A percentile compares a stretch with the other conserved stretches of the same genome.
Conservation (phyloP, 2,113 vertebrate species). For the Rhineura floridana region DNA sequence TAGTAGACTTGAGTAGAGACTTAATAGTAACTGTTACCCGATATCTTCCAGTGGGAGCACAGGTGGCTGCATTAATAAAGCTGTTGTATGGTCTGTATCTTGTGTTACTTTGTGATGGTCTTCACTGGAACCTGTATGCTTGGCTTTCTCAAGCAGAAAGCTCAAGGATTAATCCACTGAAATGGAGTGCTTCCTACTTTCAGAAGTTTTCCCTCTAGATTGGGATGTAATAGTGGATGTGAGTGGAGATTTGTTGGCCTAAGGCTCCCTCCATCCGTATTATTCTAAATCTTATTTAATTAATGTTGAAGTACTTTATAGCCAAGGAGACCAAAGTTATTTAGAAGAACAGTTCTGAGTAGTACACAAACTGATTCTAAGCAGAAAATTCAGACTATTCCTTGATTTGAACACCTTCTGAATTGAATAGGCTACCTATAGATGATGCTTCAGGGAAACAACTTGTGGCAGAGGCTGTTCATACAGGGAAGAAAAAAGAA, state of each 20-base stretch:
- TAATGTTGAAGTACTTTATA: not conserved
- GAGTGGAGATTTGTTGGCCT: too few relatives aligned
- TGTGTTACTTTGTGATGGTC: not conserved
- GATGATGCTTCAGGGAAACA: conserved; percentile 92
- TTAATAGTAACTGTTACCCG: not conserved
- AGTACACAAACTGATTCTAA: not conserved
- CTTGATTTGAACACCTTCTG: conserved; percentile 39
- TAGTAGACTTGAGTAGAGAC: not conserved
- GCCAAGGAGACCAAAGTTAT: not conserved
- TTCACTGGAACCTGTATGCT: not conserved
- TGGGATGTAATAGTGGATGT: not conserved
- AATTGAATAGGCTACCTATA: conserved; percentile 85
- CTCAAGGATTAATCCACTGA: not conserved
- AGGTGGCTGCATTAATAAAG: not conserved
- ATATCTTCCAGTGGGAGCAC: not conserved
- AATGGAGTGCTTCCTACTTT: not conserved
- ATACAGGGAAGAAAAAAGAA: conserved; percentile 95
- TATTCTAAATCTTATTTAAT: not conserved
- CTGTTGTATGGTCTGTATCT: not conserved
- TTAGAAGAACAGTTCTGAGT: not conserved
- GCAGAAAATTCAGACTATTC: not conserved
- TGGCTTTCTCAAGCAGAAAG: not conserved
- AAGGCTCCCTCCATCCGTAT: not conserved
- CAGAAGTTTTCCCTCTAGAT: not conserved
- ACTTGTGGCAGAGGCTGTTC: conserved; percentile 90